phyloP scores from a whole-genome alignment of 1,140 invertebrate genomes.

The Neodiprion fabricii region DNA sequence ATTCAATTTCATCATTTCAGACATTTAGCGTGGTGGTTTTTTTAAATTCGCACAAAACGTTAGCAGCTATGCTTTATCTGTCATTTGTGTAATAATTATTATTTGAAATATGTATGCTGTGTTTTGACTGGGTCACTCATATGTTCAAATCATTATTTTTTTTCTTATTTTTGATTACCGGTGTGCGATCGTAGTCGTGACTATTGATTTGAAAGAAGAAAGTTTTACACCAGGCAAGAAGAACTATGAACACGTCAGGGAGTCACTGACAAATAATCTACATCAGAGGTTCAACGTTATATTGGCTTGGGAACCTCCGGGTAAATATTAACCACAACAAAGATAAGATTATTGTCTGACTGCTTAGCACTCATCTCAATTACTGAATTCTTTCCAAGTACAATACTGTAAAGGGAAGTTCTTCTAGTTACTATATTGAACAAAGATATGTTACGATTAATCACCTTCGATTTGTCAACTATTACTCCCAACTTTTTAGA shows the following conservation, averaged over 20 bases:
- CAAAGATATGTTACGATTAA: no score
- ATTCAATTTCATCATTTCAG: constrained; percentile 7
- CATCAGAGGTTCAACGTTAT: constrained; percentile 57
- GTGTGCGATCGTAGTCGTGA: constrained; percentile 56
- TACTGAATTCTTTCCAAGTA: neutral
- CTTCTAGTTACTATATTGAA: no score
- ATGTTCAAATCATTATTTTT: constrained; percentile 32
- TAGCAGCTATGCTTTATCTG: no score
- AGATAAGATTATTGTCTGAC: neutral
- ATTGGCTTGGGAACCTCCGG: constrained; percentile 64
- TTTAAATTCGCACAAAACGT: no score
- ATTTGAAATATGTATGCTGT: constrained; percentile 14
- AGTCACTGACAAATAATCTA: constrained; percentile 52
- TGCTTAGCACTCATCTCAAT: no score
- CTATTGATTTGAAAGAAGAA: constrained; percentile 61
- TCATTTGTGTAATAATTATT: no score
- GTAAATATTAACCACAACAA: constrained; percentile 38
- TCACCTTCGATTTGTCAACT: no score
- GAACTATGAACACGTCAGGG: constrained; percentile 57
- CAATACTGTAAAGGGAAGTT: neutral
- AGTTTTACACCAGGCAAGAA: constrained; percentile 61
- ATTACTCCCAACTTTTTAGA: no score
- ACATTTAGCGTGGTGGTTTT: neutral
- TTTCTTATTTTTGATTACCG: constrained; percentile 41
- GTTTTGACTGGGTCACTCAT: constrained; percentile 31